Evolutionary conservation across 2,888 invertebrate species (phyloP).

Genomic region (Malthinus flaveolus): DNA sequence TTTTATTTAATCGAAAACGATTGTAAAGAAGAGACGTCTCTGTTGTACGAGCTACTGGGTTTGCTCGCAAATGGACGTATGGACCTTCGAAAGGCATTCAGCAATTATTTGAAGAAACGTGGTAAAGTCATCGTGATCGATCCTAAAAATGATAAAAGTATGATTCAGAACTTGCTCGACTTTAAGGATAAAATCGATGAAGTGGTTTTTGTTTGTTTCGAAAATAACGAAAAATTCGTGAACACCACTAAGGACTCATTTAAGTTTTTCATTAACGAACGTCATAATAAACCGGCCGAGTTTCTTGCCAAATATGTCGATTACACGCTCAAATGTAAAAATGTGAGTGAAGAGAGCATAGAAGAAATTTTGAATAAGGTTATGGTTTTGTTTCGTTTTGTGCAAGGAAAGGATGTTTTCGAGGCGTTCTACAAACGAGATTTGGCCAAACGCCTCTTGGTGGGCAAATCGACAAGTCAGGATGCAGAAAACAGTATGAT

Average conservation of each 20-base stretch:
- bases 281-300: constrained; percentile 96
- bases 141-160: constrained; percentile 86
- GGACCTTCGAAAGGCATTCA: constrained; percentile 84
- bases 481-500: constrained; percentile 99
- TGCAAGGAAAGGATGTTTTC: constrained; percentile 98
- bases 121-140: constrained; percentile 92
- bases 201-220: constrained; percentile 85
- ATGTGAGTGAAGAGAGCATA: constrained; percentile 93
- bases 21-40: constrained; percentile 78
- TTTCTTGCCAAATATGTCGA: constrained; percentile 98
- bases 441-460: constrained; percentile 89
- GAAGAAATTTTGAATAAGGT: constrained; percentile 93
- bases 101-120: constrained; percentile 90
- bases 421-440: constrained; percentile 99
- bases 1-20: constrained; percentile 87
- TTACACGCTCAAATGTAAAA: constrained; percentile 89
- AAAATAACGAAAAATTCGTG: constrained; percentile 85
- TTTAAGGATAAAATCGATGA: constrained; percentile 96
- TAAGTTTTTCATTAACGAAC: constrained; percentile 93
- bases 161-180: constrained; percentile 92
- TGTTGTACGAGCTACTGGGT: constrained; percentile 83
- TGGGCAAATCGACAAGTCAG: constrained; percentile 96
- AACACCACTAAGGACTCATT: constrained; percentile 93
- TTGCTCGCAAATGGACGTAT: constrained; percentile 85
- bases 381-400: constrained; percentile 96